Percentiles rank a stretch among this genome's conserved stretches.
Evolutionary conservation across 2,113 vertebrate genomes (phyloP).

Genomic region (Saiga tatarica): DNA sequence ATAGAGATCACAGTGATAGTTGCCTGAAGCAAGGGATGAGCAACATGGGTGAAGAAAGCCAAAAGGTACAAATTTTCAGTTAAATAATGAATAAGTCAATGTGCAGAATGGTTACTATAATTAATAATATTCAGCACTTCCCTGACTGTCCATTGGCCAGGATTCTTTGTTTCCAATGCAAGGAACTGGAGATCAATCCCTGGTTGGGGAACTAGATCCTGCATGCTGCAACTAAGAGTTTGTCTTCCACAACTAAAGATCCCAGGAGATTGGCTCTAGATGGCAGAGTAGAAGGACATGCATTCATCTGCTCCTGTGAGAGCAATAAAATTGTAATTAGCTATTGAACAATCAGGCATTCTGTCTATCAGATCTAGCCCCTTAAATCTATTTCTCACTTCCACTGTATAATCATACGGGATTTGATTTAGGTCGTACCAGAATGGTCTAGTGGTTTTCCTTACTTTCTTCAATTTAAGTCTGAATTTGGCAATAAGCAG

Average conservation of each 20-base stretch:
- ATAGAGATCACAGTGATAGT: background rate
- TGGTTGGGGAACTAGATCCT: background rate
- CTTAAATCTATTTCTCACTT: too few species aligned
- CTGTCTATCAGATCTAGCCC: too few species aligned
- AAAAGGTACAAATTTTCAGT: background rate
- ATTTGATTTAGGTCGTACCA: too few species aligned
- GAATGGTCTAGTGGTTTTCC: too few species aligned
- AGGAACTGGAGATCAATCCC: background rate
- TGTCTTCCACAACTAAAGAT: background rate
- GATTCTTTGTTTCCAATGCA: background rate
- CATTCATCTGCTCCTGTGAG: background rate
- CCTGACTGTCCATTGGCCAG: background rate
- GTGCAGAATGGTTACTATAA: background rate
- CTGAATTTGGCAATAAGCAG: too few species aligned
- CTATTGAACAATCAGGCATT: background rate
- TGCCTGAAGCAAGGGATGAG: background rate
- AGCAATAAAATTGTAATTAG: background rate
- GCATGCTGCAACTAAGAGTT: background rate
- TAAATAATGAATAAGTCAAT: background rate
- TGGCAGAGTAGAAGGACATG: background rate
- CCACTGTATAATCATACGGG: too few species aligned
- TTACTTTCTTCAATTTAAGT: too few species aligned
- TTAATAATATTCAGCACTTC: background rate
- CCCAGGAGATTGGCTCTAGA: background rate
- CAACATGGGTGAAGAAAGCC: background rate